These are phyloP conservation scores for Myrmecophaga tridactyla DNA, from an alignment of 2,113 vertebrate species.

Conservation along the genomic window DNA sequence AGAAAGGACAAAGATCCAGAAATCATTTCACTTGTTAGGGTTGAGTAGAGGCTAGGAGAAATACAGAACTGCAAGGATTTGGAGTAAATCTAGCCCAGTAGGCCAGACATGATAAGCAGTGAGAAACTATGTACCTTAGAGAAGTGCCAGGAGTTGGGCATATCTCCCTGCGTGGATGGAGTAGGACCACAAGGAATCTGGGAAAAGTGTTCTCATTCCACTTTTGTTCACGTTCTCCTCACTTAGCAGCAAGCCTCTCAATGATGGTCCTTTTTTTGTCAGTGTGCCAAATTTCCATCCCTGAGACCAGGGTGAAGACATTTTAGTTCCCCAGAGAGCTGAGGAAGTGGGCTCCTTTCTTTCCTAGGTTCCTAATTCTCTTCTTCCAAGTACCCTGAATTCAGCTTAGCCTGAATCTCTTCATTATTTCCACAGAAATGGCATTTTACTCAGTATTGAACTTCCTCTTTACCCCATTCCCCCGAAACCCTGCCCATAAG, in stretches of 20 bases:
- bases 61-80: not conserved
- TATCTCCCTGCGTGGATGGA: not conserved
- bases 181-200: rapidly evolving
- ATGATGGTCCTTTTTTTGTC: not conserved
- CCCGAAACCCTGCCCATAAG: not conserved
- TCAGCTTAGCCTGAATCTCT: not conserved
- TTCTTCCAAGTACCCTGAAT: not conserved
- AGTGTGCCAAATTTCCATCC: not conserved
- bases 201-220: not conserved
- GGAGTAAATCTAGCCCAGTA: not conserved
- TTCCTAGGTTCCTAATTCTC: not conserved
- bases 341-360: not conserved
- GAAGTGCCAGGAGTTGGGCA: not conserved
- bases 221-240: not conserved
- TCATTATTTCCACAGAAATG: not conserved
- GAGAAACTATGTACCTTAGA: not conserved
- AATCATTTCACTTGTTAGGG: not conserved
- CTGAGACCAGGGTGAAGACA: not conserved
- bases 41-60: not conserved
- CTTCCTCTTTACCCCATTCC: not conserved
- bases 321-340: not conserved
- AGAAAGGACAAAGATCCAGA: not conserved
- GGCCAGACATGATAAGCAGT: not conserved
- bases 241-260: not conserved
- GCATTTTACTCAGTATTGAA: not conserved